Percentiles rank a stretch among this genome's conserved stretches.
Evolutionary conservation across 2,888 invertebrate species (phyloP).

Genomic region (Cremastinae sp.): DNA sequence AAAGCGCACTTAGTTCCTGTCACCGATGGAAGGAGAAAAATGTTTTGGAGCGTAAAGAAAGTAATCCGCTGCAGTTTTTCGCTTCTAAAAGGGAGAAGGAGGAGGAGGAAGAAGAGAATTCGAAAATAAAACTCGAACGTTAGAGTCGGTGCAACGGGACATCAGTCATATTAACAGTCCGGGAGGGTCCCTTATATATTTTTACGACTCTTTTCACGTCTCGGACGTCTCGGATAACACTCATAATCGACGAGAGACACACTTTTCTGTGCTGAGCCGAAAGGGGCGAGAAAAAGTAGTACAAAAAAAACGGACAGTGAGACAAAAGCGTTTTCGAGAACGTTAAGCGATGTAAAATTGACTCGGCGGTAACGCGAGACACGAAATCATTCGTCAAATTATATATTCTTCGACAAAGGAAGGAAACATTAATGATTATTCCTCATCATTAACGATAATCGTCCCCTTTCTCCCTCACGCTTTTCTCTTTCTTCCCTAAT

Average conservation of each 20-base stretch:
- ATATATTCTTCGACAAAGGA: constrained; percentile 18
- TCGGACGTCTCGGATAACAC: constrained; percentile 36
- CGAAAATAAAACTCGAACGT: constrained; percentile 53
- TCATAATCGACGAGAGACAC: constrained; percentile 51
- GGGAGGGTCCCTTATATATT: constrained; percentile 50
- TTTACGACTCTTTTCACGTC: constrained; percentile 45
- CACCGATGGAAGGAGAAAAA: neutral
- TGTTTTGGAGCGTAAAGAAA: neutral
- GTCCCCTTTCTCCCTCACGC: neutral
- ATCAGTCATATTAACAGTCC: constrained; percentile 47
- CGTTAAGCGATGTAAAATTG: constrained; percentile 52
- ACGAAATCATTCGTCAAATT: constrained; percentile 50
- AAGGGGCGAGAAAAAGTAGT: constrained; percentile 8
- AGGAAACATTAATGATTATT: constrained; percentile 33
- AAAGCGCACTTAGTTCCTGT: neutral
- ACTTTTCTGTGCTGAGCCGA: neutral
- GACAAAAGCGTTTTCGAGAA: constrained; percentile 13
- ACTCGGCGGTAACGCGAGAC: constrained; percentile 45
- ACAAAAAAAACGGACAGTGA: neutral
- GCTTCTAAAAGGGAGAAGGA: constrained; percentile 3
- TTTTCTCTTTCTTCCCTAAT: constrained; percentile 11
- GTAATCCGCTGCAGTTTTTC: constrained; percentile 15
- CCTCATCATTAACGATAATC: constrained; percentile 41
- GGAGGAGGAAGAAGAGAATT: neutral
- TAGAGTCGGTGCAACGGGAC: constrained; percentile 28